Evolutionary conservation across 2,888 invertebrate species (phyloP).

Genomic region (Polydrusus cervinus): DNA sequence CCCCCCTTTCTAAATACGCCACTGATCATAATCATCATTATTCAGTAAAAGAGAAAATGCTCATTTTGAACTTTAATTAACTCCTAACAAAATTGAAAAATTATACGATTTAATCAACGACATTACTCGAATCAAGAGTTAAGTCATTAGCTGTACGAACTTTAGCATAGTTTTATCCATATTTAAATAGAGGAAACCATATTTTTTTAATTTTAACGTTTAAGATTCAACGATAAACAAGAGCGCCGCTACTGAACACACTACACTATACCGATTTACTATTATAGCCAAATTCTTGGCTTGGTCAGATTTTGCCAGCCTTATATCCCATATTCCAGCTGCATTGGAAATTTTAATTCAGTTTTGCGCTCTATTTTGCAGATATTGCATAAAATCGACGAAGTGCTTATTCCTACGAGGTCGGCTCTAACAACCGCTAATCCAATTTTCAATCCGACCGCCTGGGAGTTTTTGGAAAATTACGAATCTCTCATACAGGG

Average conservation of each 20-base stretch:
- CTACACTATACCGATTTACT: slow-evolving; percentile 6
- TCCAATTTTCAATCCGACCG: slow-evolving; percentile 85
- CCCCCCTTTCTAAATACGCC: too few relatives aligned
- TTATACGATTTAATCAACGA: too few relatives aligned
- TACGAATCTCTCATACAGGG: slow-evolving; percentile 85
- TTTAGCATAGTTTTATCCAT: too few relatives aligned
- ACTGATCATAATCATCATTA: too few relatives aligned
- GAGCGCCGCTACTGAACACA: neutral
- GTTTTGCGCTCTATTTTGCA: slow-evolving; percentile 68
- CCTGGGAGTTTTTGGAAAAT: slow-evolving; percentile 84
- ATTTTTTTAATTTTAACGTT: too few relatives aligned
- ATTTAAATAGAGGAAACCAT: too few relatives aligned
- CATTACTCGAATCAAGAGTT: too few relatives aligned
- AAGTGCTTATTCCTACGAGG: slow-evolving; percentile 86
- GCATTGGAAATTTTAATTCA: slow-evolving; percentile 25
- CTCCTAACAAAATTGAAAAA: too few relatives aligned
- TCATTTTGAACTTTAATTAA: too few relatives aligned
- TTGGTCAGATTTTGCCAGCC: neutral
- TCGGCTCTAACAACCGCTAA: slow-evolving; percentile 76
- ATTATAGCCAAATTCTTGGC: slow-evolving; percentile 3
- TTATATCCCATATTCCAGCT: neutral
- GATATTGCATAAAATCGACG: slow-evolving; percentile 91
- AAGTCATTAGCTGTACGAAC: too few relatives aligned
- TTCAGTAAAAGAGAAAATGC: too few relatives aligned
- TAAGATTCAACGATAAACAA: too few relatives aligned